Evolutionary conservation across 2,797 vertebrate species (phyloP), one percentile per base, ranked within the genome.

Genomic region (Sebastes steindachneri): DNA sequence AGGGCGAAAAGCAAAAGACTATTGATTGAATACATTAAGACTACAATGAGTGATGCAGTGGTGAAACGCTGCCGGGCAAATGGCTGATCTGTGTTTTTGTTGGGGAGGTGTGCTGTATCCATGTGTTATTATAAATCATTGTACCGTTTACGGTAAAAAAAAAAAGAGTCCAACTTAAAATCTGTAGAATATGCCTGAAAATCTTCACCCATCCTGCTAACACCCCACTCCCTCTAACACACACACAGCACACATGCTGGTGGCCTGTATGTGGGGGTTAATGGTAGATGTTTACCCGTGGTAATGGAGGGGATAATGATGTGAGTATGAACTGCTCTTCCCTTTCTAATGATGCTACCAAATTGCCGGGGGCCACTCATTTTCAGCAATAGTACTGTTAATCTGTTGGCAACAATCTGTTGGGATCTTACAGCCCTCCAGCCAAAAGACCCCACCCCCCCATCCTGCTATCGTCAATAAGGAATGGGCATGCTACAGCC

Each of bases 221-320:
- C 29, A 25, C 33, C 37, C 2, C 11, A 19, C 37, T 62, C 31
- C 17, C 68, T 6, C 37, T 17, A 26, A 21, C 21, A 17, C 63
- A 72, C 60, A 72, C 60, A 69, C 51, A 60, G 25, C 54, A 85
- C 57, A 72, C 77, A 77, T 82, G 83, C 78, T 73, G 64, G 81
- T 77, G 73, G 74, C 82, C 81, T 84, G 66, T 87, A 64, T 86
- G 79, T 57, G 69, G 59, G 41, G 90, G 85, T 85, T 93, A 91
- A 92, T 87, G 74, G 89, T 81, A 75, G 57, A 85, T 91, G 84
- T 93, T 94, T 92, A 91, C 77, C 64, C 63, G 21, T 76, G 75
- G 59, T 92, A 87, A 90, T 92, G 84, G 88, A 92, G 89, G 88
- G 75, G 71, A 88, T 91, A 94, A 94, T 91, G 86, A 91, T 93